A percentile compares a stretch with the other conserved stretches of the same genome.
Conservation (phyloP, 2,888 invertebrate species). For the Ceriagrion tenellum region DNA sequence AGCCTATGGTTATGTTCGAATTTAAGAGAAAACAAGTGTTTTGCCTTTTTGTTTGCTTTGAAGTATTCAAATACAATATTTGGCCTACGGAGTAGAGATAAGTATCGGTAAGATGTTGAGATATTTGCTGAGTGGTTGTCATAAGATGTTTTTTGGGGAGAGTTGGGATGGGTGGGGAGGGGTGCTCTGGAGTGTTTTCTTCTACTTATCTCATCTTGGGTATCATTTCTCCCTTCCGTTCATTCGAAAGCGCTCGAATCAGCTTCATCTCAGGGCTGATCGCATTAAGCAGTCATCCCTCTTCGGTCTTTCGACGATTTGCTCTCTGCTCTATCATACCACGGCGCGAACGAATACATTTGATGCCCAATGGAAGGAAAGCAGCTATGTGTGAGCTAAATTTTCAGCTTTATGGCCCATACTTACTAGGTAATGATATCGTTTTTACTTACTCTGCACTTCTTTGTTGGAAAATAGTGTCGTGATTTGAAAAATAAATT, state of each 20-base stretch:
- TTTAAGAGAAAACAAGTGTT: background rate
- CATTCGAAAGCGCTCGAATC: background rate
- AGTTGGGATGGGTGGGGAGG: background rate
- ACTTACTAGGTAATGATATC: too few species aligned
- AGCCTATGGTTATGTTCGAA: background rate
- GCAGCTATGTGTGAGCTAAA: background rate
- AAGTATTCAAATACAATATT: constrained; percentile 12
- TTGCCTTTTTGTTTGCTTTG: background rate
- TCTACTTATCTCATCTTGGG: constrained; percentile 1
- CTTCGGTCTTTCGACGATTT: background rate
- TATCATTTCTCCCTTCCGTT: constrained; percentile 22
- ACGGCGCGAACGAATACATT: background rate
- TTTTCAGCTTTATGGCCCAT: too few species aligned
- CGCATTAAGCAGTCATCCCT: background rate
- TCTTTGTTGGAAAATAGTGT: too few species aligned
- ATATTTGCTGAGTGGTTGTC: constrained; percentile 7
- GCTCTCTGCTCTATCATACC: background rate
- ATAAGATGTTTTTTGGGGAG: background rate
- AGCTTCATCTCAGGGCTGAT: background rate
- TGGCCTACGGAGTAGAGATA: background rate
- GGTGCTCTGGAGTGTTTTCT: background rate
- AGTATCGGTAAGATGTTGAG: background rate
- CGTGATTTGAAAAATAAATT: too few species aligned
- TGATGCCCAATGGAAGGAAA: background rate
- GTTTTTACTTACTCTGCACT: too few species aligned